A percentile compares a stretch with the other conserved stretches of the same genome.
Conservation (phyloP, 2,888 invertebrate genomes). For the Melitaea athalia region DNA sequence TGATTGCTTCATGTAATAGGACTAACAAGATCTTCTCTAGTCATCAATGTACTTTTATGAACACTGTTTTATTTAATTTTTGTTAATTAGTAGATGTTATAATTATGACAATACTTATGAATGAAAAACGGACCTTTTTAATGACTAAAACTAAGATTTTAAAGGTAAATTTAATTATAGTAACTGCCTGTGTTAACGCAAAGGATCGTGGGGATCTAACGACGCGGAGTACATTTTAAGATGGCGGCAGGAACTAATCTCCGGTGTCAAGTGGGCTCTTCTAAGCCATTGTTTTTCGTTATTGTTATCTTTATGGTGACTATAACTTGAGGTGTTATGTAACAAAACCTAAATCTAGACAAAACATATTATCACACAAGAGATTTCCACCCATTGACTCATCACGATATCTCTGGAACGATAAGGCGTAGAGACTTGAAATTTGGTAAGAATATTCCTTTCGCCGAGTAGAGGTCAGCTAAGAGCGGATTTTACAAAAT, state of each 20-base stretch:
- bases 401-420: no score
- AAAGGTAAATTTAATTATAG: neutral
- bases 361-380: neutral
- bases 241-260: slow-evolving; percentile 23
- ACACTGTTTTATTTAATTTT: neutral
- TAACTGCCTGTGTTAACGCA: neutral
- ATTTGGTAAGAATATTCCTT: no score
- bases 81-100: neutral
- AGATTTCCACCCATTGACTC: no score
- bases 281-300: slow-evolving; percentile 27
- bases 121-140: neutral
- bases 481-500: no score
- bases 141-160: neutral
- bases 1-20: slow-evolving; percentile 23
- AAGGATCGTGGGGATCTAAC: neutral
- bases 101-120: no score
- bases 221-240: slow-evolving; percentile 12
- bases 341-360: neutral
- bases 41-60: slow-evolving; percentile 1
- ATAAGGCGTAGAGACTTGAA: no score
- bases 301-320: slow-evolving; percentile 20
- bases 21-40: neutral
- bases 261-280: slow-evolving; percentile 33
- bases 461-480: no score
- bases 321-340: slow-evolving; percentile 1